Base-by-base conservation (phyloP, 2,113 vertebrate genomes). In the Cephalopholis sonnerati region DNA sequence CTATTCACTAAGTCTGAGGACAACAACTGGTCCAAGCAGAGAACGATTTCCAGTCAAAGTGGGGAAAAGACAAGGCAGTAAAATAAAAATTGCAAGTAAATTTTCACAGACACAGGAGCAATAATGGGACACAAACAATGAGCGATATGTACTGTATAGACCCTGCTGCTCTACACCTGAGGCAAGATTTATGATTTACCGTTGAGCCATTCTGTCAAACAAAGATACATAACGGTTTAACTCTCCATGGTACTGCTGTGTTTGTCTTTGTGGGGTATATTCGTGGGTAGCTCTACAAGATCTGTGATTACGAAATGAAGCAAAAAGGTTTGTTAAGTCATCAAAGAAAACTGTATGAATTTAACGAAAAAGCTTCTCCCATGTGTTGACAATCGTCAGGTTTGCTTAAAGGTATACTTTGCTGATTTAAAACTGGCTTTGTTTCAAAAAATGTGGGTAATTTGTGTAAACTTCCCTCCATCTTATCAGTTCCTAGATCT, bases 21-120 rank as follows among this genome's bases (percentile, higher is more conserved):
- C 57, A 63, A 46, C 24, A 77, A 58, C 15, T 9, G 68, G 59
- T 70, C 44, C 3, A 61, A 29, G 24, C 18, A 20, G 22, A 72
- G 36, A 71, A 51, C 27, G 4, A 77, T 66, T 77, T 80, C 18
- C 20, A 74, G 64, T 48, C n/a, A 32, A 64, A 44, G 32, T 70
- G 36, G 20, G 13, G 44, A 75, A 80, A 79, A 62, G 11, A 69
- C 3, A 24, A 69, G 36, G 20, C 59, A 22, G 22, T 27, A 29
- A 54, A 61, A 51, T 59, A 55, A 6, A 20, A 17, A 77, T 24
- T 11, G 24, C 4, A 11, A 36, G 24, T 51, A 3, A 66, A n/a
- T 68, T 64, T 50, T 72, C 41, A 77, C n/a, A 55, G 64, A 70
- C 5, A 24, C 7, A 9, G 16, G 11, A 71, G 66, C 29, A 13